These are phyloP conservation scores for Kryptolebias ocellatus DNA, from an alignment of 2,797 vertebrate genomes.

Conservation along the genomic window DNA sequence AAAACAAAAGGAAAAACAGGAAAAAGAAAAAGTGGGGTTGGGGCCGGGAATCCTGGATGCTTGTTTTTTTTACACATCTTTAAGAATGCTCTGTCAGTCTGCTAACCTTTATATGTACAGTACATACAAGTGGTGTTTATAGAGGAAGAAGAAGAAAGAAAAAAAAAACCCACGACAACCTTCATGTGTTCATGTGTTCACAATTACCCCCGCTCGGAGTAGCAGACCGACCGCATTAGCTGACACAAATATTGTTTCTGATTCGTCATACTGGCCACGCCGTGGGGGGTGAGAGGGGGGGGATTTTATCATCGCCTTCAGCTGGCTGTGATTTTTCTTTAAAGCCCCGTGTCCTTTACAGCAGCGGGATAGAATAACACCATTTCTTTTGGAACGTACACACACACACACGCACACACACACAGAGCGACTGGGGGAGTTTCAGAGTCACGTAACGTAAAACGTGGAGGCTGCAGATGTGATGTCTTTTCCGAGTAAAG, in stretches of 20 bases:
- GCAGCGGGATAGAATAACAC: slow-evolving; percentile 64
- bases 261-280: slow-evolving; percentile 45
- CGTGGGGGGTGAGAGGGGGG: slow-evolving; percentile 5
- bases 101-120: slow-evolving; percentile 81
- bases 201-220: slow-evolving; percentile 46
- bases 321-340: slow-evolving; percentile 48
- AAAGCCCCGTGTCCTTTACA: slow-evolving; percentile 79
- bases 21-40: background rate
- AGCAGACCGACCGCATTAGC: slow-evolving; percentile 59
- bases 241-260: slow-evolving; percentile 51
- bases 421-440: slow-evolving; percentile 57
- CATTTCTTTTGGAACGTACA: slow-evolving; percentile 58
- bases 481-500: slow-evolving; percentile 59
- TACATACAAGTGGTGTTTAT: slow-evolving; percentile 82
- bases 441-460: slow-evolving; percentile 57
- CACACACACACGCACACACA: slow-evolving; percentile 59
- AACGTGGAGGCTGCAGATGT: slow-evolving; percentile 59
- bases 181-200: slow-evolving; percentile 52
- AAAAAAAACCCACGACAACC: slow-evolving; percentile 64
- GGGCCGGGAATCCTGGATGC: slow-evolving; percentile 52
- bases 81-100: slow-evolving; percentile 67
- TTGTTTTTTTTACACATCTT: slow-evolving; percentile 47
- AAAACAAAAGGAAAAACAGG: too few species aligned
- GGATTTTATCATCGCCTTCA: slow-evolving; percentile 50
- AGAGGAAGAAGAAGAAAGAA: slow-evolving; percentile 71